phyloP scores from a whole-genome alignment of 2,888 invertebrate genomes.

The Malthinus seriepunctatus region DNA sequence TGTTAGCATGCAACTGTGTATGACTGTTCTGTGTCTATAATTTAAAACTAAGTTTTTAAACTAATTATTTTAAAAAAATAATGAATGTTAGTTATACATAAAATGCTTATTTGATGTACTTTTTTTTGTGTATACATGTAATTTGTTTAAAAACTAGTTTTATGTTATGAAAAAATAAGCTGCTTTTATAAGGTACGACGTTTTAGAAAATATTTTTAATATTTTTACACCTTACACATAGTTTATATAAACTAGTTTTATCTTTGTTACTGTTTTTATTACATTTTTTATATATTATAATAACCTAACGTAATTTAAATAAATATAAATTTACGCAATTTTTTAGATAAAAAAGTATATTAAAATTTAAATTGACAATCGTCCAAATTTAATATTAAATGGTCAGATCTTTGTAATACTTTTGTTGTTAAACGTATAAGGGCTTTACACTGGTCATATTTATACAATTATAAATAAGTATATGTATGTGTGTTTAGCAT shows the following conservation, averaged over 20 bases:
- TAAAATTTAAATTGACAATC: slow-evolving; percentile 27
- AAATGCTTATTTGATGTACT: too few species aligned
- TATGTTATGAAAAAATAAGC: slow-evolving; percentile 7
- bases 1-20: background rate
- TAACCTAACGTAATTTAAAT: slow-evolving; percentile 9
- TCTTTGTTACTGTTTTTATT: slow-evolving; percentile 19
- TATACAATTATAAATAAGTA: slow-evolving; percentile 10
- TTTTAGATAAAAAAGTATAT: slow-evolving; percentile 11
- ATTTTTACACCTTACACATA: slow-evolving; percentile 19
- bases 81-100: too few species aligned
- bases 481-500: slow-evolving; percentile 16
- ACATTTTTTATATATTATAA: slow-evolving; percentile 7
- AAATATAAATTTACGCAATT: slow-evolving; percentile 6
- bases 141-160: slow-evolving; percentile 3
- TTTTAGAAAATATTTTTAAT: slow-evolving; percentile 16
- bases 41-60: background rate
- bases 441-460: slow-evolving; percentile 13
- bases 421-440: slow-evolving; percentile 9
- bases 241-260: slow-evolving; percentile 18
- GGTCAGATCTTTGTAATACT: slow-evolving; percentile 9
- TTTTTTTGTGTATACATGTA: background rate
- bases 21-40: background rate
- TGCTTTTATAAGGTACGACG: slow-evolving; percentile 10
- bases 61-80: too few species aligned
- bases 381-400: slow-evolving; percentile 15